Evolutionary conservation across 2,113 vertebrate species (phyloP).

Genomic region (Myanophis thanlyinensis): DNA sequence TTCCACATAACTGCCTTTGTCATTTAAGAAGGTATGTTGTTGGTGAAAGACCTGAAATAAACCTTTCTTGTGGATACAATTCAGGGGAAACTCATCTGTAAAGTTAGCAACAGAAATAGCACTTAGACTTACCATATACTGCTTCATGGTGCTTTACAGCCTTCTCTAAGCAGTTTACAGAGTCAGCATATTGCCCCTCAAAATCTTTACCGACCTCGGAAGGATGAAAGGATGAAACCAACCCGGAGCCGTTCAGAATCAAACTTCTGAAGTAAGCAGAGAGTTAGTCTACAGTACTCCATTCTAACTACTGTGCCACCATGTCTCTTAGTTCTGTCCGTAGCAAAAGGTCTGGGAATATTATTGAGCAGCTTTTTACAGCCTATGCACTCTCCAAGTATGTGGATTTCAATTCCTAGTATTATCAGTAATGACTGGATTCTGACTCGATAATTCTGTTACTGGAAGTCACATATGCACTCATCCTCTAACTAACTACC

Average conservation of each 20-base stretch:
- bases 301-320: no score
- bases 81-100: neutral
- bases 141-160: no score
- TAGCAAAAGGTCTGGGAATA: neutral
- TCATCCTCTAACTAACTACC: neutral
- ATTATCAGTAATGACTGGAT: neutral
- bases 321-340: neutral
- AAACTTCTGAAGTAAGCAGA: no score
- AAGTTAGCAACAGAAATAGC: neutral
- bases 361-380: neutral
- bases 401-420: neutral
- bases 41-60: neutral
- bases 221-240: no score
- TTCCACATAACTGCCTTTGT: neutral
- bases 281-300: no score
- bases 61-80: neutral
- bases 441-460: neutral
- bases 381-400: neutral
- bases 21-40: neutral
- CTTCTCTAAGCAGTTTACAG: no score
- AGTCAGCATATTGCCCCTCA: no score
- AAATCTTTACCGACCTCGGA: no score
- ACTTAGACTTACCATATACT: no score
- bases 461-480: neutral
- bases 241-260: no score